A percentile compares a stretch with the other conserved stretches of the same genome.
Evolutionary conservation across 2,797 vertebrate genomes (phyloP).

Genomic region (Pangasius djambal): DNA sequence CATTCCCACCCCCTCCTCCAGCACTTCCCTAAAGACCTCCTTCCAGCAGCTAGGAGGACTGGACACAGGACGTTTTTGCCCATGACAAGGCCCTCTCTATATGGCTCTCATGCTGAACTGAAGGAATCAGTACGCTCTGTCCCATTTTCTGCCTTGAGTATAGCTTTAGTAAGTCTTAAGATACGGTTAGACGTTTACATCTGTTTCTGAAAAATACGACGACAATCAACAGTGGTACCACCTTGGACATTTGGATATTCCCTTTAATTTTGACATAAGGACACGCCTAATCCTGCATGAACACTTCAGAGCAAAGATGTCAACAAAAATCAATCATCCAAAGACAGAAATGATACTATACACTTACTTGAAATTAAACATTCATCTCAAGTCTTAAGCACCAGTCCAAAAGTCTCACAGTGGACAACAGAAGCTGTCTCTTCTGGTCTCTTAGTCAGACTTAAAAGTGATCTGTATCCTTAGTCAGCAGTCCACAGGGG

Average conservation of each 20-base stretch:
- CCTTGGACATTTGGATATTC: not conserved
- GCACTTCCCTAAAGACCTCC: constrained; percentile 68
- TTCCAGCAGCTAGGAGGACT: constrained; percentile 51
- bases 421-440: constrained; percentile 14
- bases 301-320: not conserved
- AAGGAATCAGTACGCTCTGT: not conserved
- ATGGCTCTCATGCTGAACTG: not conserved
- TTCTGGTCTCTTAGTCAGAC: constrained; percentile 43
- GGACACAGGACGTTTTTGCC: constrained; percentile 39
- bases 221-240: not conserved
- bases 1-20: constrained; percentile 64
- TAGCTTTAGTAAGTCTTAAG: not conserved
- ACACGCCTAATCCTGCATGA: not conserved
- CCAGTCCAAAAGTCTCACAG: not conserved
- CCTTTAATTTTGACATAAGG: not conserved
- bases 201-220: not conserved
- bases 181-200: not conserved
- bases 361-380: not conserved
- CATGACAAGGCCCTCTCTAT: constrained; percentile 46
- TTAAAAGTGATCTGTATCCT: constrained; percentile 54
- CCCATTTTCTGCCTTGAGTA: not conserved
- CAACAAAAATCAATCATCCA: not conserved
- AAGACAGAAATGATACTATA: not conserved
- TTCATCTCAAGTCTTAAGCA: not conserved
- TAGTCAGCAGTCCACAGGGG: constrained; percentile 71